phyloP scores from a whole-genome alignment of 2,113 vertebrate species.

The Aptenodytes patagonicus region DNA sequence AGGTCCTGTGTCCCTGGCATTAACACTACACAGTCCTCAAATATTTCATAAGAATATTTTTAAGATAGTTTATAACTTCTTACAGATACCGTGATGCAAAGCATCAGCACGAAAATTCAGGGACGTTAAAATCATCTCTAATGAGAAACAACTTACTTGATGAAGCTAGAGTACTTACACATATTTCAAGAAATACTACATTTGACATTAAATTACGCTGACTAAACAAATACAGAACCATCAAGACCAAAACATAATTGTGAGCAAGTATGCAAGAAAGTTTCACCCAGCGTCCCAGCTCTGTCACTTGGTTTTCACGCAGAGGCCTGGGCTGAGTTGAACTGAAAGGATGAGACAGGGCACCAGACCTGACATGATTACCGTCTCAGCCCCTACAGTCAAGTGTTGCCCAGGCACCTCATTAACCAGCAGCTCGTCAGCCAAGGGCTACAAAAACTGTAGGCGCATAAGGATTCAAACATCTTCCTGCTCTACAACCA shows the following conservation, averaged over 20 bases:
- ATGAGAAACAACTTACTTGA: background rate
- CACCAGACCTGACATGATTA: background rate
- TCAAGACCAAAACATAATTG: background rate
- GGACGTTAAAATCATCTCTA: background rate
- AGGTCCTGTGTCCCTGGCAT: background rate
- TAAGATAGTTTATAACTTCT: background rate
- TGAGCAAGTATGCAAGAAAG: background rate
- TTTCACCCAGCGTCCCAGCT: fast-evolving
- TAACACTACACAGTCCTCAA: background rate
- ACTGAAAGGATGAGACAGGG: background rate
- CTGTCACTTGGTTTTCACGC: background rate
- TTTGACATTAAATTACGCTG: background rate
- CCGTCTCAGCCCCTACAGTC: background rate
- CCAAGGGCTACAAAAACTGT: background rate
- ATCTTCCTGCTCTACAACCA: background rate
- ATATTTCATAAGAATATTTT: background rate
- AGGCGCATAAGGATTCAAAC: background rate
- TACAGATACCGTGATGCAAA: fast-evolving
- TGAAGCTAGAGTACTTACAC: background rate
- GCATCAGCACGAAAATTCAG: background rate
- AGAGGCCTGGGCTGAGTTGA: background rate
- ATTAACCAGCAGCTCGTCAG: background rate
- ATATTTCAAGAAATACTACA: background rate
- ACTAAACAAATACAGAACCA: background rate
- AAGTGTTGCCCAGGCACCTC: background rate